A percentile compares a stretch with the other conserved stretches of the same genome.
phyloP scores from a whole-genome alignment of 2,113 vertebrate genomes.

The Ptilorrhoa leucosticta region DNA sequence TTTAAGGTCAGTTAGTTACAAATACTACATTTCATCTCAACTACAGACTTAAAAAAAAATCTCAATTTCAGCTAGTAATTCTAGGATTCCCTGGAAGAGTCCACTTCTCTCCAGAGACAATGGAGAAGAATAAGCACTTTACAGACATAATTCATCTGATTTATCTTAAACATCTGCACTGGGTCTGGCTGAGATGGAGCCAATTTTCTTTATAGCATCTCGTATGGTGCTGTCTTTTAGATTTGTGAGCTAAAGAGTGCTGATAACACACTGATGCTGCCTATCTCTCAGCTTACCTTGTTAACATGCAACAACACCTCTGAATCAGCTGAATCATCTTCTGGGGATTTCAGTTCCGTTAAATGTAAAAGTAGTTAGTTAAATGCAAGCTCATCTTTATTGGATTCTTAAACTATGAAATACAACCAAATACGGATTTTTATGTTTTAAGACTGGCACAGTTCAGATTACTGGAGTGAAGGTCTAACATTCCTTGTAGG shows the following conservation, averaged over 20 bases:
- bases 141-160: background rate
- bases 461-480: background rate
- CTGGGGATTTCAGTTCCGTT: background rate
- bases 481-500: background rate
- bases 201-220: background rate
- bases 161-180: background rate
- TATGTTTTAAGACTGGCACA: background rate
- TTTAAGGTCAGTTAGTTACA: background rate
- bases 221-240: background rate
- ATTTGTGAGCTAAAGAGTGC: background rate
- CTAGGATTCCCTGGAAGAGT: background rate
- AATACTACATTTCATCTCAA: background rate
- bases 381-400: background rate
- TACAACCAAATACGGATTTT: background rate
- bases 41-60: background rate
- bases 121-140: background rate
- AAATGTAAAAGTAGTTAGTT: background rate
- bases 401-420: background rate
- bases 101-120: background rate
- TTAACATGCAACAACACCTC: background rate
- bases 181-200: background rate
- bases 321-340: background rate
- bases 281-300: background rate
- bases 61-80: background rate
- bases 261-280: background rate